Evolutionary conservation across 1,140 invertebrate genomes (phyloP).

Genomic region (Anadara kagoshimensis): DNA sequence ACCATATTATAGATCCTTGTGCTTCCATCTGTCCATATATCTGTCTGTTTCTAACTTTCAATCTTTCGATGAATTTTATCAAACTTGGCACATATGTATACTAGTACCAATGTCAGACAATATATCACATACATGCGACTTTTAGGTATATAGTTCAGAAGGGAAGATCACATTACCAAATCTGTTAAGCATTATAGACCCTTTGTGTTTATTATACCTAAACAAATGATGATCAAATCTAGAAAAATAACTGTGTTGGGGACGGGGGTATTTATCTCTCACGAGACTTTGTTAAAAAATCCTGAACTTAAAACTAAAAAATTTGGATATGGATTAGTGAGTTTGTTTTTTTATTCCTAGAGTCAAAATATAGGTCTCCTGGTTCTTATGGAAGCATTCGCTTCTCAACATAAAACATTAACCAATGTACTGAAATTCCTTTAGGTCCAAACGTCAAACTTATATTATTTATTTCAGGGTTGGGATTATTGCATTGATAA

Average conservation of each 20-base stretch:
- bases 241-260: neutral
- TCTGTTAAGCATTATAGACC: neutral
- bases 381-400: neutral
- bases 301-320: neutral
- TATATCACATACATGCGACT: too few relatives aligned
- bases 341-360: neutral
- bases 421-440: neutral
- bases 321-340: neutral
- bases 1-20: too few relatives aligned
- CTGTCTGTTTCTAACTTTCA: too few relatives aligned
- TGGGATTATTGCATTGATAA: slow-evolving; percentile 18
- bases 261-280: neutral
- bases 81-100: too few relatives aligned
- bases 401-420: neutral
- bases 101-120: too few relatives aligned
- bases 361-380: neutral
- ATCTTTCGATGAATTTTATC: too few relatives aligned
- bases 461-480: neutral
- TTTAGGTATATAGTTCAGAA: neutral
- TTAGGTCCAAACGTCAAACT: neutral
- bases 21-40: too few relatives aligned
- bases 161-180: neutral
- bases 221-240: neutral
- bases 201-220: neutral
- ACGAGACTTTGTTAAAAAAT: neutral